phyloP scores from a whole-genome alignment of 2,113 vertebrate genomes.

The Sylvicapra grimmia region DNA sequence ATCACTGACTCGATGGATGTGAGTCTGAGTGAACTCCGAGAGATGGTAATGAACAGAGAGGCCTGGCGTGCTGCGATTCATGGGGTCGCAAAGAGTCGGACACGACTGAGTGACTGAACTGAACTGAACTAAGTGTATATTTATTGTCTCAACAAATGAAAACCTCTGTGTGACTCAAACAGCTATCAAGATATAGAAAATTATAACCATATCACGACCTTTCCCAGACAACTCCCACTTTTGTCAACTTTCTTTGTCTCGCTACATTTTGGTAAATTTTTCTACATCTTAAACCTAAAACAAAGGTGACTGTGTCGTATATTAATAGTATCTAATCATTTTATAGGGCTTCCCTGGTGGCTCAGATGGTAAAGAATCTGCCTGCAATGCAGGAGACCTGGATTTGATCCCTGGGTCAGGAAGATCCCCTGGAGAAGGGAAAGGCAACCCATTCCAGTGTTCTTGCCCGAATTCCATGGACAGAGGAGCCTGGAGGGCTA shows the following conservation, averaged over 20 bases:
- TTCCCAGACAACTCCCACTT: neutral
- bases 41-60: too few relatives aligned
- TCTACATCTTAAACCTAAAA: neutral
- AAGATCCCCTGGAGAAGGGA: neutral
- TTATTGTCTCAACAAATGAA: neutral
- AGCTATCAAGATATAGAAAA: neutral
- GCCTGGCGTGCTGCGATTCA: too few relatives aligned
- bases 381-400: neutral
- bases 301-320: neutral
- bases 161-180: neutral
- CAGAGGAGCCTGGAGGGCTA: neutral
- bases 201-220: neutral
- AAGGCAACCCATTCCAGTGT: neutral
- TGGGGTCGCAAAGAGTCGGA: too few relatives aligned
- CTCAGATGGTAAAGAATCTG: neutral
- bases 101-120: too few relatives aligned
- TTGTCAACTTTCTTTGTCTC: neutral
- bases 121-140: neutral
- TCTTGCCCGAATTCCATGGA: neutral
- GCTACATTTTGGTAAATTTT: neutral
- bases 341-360: neutral
- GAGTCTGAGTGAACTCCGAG: too few relatives aligned
- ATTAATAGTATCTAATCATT: neutral
- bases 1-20: too few relatives aligned
- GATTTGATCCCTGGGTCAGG: fast-evolving